phyloP scores from a whole-genome alignment of 2,113 vertebrate species.

The Lepus timidus region DNA sequence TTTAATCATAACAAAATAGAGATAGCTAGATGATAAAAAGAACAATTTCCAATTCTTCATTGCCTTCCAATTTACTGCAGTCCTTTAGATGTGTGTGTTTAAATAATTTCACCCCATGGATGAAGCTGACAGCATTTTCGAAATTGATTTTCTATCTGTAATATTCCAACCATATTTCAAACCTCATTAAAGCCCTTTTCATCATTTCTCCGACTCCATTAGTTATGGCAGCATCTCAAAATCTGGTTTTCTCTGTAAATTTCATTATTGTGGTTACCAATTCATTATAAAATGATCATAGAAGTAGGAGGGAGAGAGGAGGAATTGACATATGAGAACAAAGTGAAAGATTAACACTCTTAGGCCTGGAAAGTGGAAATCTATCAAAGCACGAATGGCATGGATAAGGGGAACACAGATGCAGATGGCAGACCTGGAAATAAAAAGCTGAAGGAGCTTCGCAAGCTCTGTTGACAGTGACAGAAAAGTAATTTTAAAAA shows the following conservation, averaged over 20 bases:
- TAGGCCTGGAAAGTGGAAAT: conserved; percentile 44
- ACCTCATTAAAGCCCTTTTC: conserved; percentile 77
- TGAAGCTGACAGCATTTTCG: conserved; percentile 70
- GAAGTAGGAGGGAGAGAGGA: conserved; percentile 31
- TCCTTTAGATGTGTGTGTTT: conserved; percentile 65
- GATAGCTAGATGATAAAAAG: not conserved
- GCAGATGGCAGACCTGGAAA: conserved; percentile 11
- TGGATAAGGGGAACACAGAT: not conserved
- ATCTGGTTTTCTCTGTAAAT: conserved; percentile 78
- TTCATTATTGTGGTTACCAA: conserved; percentile 79
- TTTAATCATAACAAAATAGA: conserved; percentile 53
- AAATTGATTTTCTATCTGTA: conserved; percentile 79
- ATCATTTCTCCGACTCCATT: conserved; percentile 77
- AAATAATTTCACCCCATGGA: conserved; percentile 54
- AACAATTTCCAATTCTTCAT: conserved; percentile 52
- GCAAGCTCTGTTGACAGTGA: not conserved
- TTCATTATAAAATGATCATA: conserved; percentile 80
- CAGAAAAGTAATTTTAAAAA: conserved; percentile 51
- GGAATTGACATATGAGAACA: conserved; percentile 70
- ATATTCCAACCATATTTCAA: conserved; percentile 70
- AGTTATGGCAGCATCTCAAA: conserved; percentile 78
- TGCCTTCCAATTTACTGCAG: conserved; percentile 38
- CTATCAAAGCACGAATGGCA: conserved; percentile 41
- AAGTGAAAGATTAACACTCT: conserved; percentile 68
- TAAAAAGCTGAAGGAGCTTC: not conserved